Evolutionary conservation across 2,888 invertebrate species (phyloP).

Genomic region (Parthenolecanium corni): DNA sequence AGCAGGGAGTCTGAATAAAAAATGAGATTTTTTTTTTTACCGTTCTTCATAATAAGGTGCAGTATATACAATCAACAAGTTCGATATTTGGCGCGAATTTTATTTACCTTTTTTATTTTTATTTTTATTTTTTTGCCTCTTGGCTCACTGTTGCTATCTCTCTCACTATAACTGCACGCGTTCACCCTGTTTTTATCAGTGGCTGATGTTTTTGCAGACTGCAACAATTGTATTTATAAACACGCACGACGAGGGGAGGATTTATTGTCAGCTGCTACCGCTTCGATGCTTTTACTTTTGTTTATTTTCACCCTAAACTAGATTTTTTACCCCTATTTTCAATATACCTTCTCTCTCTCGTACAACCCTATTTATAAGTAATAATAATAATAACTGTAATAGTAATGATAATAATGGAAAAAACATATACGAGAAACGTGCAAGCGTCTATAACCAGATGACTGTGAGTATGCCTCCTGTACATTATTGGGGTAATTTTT

Average conservation of each 20-base stretch:
- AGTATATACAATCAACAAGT: not conserved
- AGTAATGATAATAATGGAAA: not conserved
- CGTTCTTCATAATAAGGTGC: not conserved
- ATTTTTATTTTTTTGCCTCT: not conserved
- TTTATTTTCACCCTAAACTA: conserved; percentile 21
- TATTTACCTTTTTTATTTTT: not conserved
- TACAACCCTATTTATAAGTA: not conserved
- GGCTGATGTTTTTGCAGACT: conserved; percentile 9
- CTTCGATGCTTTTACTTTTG: conserved; percentile 20
- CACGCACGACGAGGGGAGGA: not conserved
- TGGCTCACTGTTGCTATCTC: too few species aligned
- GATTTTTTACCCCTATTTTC: not conserved
- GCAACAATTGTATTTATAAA: conserved; percentile 12
- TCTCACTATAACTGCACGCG: too few species aligned
- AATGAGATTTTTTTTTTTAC: too few species aligned
- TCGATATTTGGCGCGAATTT: not conserved
- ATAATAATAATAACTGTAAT: not conserved
- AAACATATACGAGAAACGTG: not conserved
- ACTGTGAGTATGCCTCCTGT: not conserved
- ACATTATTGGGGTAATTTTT: too few species aligned
- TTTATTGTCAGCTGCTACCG: conserved; percentile 11
- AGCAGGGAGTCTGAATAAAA: too few species aligned
- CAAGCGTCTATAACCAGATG: not conserved
- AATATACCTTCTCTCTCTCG: not conserved
- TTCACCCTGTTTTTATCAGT: too few species aligned